Percentiles rank a stretch among this genome's conserved stretches.
phyloP scores from a whole-genome alignment of 2,113 vertebrate species.

The Brachypteracias leptosomus region DNA sequence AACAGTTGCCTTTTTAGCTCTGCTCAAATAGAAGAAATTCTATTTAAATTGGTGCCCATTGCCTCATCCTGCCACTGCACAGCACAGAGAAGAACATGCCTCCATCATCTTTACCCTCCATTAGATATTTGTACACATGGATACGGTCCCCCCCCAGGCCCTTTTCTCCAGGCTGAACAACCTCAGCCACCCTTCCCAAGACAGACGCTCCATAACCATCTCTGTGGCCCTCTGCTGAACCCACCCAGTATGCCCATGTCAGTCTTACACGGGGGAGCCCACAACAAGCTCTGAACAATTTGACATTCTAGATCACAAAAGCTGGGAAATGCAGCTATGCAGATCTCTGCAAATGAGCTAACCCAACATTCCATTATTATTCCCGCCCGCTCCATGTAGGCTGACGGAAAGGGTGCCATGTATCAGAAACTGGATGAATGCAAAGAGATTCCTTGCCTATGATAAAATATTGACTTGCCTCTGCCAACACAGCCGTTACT shows the following conservation, averaged over 20 bases:
- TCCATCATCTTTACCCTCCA: not conserved
- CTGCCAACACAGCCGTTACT: conserved; percentile 17
- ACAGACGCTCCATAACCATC: not conserved
- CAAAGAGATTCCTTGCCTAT: not conserved
- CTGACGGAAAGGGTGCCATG: accelerated
- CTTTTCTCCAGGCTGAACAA: not conserved
- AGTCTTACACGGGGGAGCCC: not conserved
- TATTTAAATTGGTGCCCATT: not conserved
- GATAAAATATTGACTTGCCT: conserved; percentile 31
- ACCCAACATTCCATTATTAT: not conserved
- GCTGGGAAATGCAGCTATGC: not conserved
- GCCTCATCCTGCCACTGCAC: not conserved
- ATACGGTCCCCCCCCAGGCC: not conserved
- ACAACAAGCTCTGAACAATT: not conserved
- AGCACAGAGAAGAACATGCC: not conserved
- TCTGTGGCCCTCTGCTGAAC: not conserved
- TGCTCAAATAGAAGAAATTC: not conserved
- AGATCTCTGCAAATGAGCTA: not conserved
- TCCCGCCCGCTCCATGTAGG: not conserved
- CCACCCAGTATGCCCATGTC: not conserved
- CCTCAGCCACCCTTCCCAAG: not conserved
- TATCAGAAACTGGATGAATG: not conserved
- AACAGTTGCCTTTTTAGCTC: not conserved
- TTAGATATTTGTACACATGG: not conserved
- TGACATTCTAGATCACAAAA: not conserved